Evolutionary conservation across 2,797 vertebrate genomes (phyloP).

Genomic region (Chelon labrosus): DNA sequence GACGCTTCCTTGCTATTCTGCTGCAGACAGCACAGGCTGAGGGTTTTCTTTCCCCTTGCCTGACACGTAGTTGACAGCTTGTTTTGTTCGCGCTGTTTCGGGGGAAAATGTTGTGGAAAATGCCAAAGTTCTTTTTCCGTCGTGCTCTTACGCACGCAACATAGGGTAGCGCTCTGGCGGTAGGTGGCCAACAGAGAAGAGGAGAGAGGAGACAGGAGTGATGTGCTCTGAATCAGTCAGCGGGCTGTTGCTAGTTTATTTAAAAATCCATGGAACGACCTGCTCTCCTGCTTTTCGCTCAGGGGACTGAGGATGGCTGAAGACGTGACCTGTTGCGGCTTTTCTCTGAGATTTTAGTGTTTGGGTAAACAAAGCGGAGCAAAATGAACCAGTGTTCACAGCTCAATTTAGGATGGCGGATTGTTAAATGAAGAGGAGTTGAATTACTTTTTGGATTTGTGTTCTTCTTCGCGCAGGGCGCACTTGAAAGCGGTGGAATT

Average conservation of each 20-base stretch:
- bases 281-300: slow-evolving; percentile 35
- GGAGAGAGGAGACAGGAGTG: slow-evolving; percentile 42
- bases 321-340: slow-evolving; percentile 77
- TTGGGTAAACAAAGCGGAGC: slow-evolving; percentile 30
- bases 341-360: slow-evolving; percentile 18
- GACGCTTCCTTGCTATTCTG: slow-evolving; percentile 34
- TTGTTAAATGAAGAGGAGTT: slow-evolving; percentile 35
- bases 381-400: slow-evolving; percentile 24
- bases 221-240: slow-evolving; percentile 67
- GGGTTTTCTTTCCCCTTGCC: not conserved
- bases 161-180: slow-evolving; percentile 18
- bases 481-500: slow-evolving; percentile 8
- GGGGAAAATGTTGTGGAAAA: slow-evolving; percentile 44
- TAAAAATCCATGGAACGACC: slow-evolving; percentile 51
- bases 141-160: slow-evolving; percentile 33
- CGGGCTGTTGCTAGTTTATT: slow-evolving; percentile 47
- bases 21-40: slow-evolving; percentile 26
- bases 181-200: slow-evolving; percentile 48
- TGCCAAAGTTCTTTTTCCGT: slow-evolving; percentile 57
- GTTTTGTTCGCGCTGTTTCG: slow-evolving; percentile 32
- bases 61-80: slow-evolving; percentile 36
- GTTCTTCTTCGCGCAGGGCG: slow-evolving; percentile 39
- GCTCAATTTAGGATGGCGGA: slow-evolving; percentile 23
- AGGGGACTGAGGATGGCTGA: slow-evolving; percentile 58
- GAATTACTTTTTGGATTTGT: slow-evolving; percentile 44